Conservation (phyloP, 1,140 invertebrate species). For the Andricus grossulariae region DNA sequence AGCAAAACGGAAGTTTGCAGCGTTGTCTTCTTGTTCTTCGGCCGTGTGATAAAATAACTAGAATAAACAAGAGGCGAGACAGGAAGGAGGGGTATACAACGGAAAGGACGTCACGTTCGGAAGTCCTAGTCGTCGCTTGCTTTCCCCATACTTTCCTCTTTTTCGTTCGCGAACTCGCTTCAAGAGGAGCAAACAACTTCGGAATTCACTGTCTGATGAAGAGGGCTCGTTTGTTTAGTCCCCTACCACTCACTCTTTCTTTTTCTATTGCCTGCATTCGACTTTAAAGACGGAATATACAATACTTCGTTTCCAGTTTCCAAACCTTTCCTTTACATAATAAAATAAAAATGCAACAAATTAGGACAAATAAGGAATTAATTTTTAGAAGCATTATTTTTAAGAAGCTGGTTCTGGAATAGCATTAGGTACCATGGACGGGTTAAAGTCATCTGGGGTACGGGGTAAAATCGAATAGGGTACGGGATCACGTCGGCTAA, state of each 20-base stretch:
- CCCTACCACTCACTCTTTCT: conserved; percentile 41
- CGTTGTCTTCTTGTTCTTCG: conserved; percentile 65
- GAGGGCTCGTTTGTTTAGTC: conserved; percentile 66
- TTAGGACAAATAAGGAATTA: too few relatives aligned
- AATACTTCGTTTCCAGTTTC: neutral
- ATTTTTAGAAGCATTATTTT: too few relatives aligned
- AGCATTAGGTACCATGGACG: too few relatives aligned
- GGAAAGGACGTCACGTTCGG: conserved; percentile 67
- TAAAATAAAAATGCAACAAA: too few relatives aligned
- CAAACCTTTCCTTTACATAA: too few relatives aligned
- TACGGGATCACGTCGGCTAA: too few relatives aligned
- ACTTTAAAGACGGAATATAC: conserved; percentile 20
- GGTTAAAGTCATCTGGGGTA: too few relatives aligned
- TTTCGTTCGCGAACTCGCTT: conserved; percentile 45
- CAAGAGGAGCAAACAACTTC: conserved; percentile 67
- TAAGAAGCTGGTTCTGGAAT: too few relatives aligned
- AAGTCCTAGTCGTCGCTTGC: conserved; percentile 58
- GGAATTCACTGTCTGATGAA: conserved; percentile 68
- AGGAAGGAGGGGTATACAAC: conserved; percentile 58
- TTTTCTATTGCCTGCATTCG: neutral
- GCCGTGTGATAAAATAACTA: conserved; percentile 73
- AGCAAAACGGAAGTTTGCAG: conserved; percentile 62
- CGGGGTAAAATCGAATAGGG: too few relatives aligned
- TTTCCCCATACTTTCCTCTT: conserved; percentile 38
- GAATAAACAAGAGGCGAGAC: conserved; percentile 68